Conservation (phyloP, 2,888 invertebrate genomes). For the Trichacis sp. region DNA sequence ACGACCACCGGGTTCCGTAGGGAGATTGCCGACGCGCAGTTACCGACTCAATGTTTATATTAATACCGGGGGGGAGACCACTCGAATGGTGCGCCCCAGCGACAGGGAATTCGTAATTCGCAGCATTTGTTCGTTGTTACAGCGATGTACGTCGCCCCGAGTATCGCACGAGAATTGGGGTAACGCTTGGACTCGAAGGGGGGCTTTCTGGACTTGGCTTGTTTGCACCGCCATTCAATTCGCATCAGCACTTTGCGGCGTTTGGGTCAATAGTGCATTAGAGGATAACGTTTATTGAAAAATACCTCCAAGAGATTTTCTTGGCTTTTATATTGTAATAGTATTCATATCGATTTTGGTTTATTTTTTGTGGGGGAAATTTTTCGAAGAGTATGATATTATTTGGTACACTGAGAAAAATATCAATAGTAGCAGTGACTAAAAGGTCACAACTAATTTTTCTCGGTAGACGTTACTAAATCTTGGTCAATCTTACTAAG, state of each 20-base stretch:
- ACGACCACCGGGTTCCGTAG: constrained; percentile 43
- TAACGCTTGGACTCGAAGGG: constrained; percentile 45
- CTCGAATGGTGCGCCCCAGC: constrained; percentile 30
- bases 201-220: constrained; percentile 40
- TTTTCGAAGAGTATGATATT: neutral
- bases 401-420: neutral
- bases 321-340: no score
- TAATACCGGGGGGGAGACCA: constrained; percentile 46
- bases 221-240: constrained; percentile 44
- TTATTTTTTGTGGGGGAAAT: no score
- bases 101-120: constrained; percentile 58
- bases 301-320: no score
- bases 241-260: constrained; percentile 25
- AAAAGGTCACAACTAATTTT: no score
- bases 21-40: constrained; percentile 44
- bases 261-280: constrained; percentile 28
- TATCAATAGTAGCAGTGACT: no score
- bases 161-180: constrained; percentile 54
- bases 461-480: no score
- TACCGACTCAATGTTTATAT: constrained; percentile 51
- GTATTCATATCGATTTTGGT: no score
- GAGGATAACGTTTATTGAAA: no score
- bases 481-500: no score
- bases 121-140: constrained; percentile 57
- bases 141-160: constrained; percentile 41